Percentiles rank a stretch among this genome's conserved stretches.
Evolutionary conservation across 2,888 invertebrate genomes (phyloP).

Genomic region (Hypolimnas misippus): DNA sequence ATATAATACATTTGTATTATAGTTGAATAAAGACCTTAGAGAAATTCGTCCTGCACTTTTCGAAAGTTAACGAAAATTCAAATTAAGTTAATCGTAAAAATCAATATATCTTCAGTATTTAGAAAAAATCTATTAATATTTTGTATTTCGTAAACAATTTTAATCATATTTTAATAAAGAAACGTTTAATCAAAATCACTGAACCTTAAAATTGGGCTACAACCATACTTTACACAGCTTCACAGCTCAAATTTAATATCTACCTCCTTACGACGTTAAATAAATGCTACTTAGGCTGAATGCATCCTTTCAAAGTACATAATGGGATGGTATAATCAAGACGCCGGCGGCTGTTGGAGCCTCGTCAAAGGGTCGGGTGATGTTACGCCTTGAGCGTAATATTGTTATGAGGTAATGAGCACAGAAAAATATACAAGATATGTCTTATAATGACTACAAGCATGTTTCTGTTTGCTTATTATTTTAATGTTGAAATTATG

Average conservation of each 20-base stretch:
- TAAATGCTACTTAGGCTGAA: constrained; percentile 32
- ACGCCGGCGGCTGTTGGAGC: constrained; percentile 35
- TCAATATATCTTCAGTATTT: no score
- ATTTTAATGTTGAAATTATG: not conserved
- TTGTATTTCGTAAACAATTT: no score
- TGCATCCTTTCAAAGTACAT: constrained; percentile 28
- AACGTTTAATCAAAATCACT: not conserved
- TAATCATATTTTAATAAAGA: not conserved
- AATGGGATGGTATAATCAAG: constrained; percentile 41
- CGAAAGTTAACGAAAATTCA: no score
- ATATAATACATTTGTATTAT: no score
- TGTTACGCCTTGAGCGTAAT: constrained; percentile 35
- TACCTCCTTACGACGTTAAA: constrained; percentile 16
- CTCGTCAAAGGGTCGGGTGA: constrained; percentile 34
- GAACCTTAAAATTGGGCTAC: not conserved
- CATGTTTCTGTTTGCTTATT: constrained; percentile 22
- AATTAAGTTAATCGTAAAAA: no score
- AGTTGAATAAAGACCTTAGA: no score
- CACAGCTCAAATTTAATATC: constrained; percentile 6
- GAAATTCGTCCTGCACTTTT: no score
- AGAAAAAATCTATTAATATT: no score
- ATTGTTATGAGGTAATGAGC: constrained; percentile 39
- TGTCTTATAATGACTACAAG: not conserved
- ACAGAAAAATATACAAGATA: constrained; percentile 21
- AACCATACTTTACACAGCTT: not conserved